A percentile compares a stretch with the other conserved stretches of the same genome.
phyloP scores from a whole-genome alignment of 2,113 vertebrate genomes.

The Myodes glareolus region DNA sequence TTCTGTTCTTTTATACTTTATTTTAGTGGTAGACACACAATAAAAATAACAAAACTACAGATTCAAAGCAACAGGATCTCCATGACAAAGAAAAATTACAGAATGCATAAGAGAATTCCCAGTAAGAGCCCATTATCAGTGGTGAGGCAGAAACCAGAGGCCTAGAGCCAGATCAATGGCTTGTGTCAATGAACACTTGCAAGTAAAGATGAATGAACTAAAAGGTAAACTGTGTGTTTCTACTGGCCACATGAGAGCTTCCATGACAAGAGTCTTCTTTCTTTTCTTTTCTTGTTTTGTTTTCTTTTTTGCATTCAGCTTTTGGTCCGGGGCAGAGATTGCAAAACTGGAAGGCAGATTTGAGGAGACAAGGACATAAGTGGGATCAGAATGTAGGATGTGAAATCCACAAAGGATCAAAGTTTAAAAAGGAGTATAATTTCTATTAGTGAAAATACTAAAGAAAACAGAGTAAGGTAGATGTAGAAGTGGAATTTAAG shows the following conservation, averaged over 20 bases:
- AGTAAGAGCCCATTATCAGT: not conserved
- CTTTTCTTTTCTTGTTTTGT: not conserved
- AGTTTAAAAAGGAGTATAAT: not conserved
- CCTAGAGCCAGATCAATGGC: not conserved
- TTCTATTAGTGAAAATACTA: not conserved
- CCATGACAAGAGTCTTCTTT: not conserved
- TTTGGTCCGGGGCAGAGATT: not conserved
- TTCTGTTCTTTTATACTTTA: not conserved
- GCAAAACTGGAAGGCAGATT: not conserved
- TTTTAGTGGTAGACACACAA: not conserved
- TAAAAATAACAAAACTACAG: not conserved
- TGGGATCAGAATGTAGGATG: not conserved
- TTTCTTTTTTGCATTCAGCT: not conserved
- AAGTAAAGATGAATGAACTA: not conserved
- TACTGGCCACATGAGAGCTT: not conserved
- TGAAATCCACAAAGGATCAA: not conserved
- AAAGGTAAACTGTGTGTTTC: not conserved
- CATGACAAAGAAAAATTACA: not conserved
- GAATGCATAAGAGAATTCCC: not conserved
- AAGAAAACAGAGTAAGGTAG: not conserved
- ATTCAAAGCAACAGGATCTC: not conserved
- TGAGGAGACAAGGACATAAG: not conserved
- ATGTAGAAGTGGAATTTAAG: not conserved
- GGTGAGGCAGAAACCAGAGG: not conserved
- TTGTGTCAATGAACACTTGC: not conserved